Base-by-base conservation (phyloP, 2,113 vertebrate genomes). In the Gobius niger region DNA sequence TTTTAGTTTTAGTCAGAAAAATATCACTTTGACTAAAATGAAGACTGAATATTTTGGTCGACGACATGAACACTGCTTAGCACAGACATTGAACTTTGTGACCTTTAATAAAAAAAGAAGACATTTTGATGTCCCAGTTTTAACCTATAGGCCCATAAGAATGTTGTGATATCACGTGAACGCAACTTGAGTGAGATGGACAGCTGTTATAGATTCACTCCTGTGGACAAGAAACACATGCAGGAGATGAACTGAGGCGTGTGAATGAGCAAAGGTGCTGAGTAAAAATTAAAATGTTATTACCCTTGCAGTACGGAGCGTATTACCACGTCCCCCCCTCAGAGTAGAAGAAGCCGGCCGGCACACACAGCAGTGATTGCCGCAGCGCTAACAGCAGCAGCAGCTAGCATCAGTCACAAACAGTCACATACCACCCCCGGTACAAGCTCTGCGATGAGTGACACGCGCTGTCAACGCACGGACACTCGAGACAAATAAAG, bases 271-370 rank as follows among this genome's bases (percentile, higher is more conserved):
- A 47, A 11, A 2, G n/a, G 18, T 19, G 40, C 11, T 42, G 41
- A 60, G 24, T 57, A 66, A 9, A 7, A 49, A 1, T 7, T 46
- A 19, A 34, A 47, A 42, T 44, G 24, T 24, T 5, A 50, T 41
- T n/a, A 49, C 63, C 46, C 16, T 47, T 11, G n/a, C 42, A 16
- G 53, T 42, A 54, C 66, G 57, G 49, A 44, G 13, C 56, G 6
- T 40, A 16, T 4, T 2, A 19, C 10, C 16, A 4, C 49, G 73
- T 2, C 16, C 65, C 56, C n/a, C 6, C 40, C 34, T 40, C n/a
- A 54, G 53, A 49, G 63, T 47, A 44, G 51, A 19, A n/a, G 75
- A 83, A 15, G 67, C 85, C 83, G 82, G 78, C 84, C 82, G 78
- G 82, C 76, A 53, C 62, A 68, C 50, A 65, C 71, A 73, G 63